Percentiles rank a stretch among this genome's conserved stretches.
Conservation (phyloP, 2,113 vertebrate species). For the Merops nubicus region DNA sequence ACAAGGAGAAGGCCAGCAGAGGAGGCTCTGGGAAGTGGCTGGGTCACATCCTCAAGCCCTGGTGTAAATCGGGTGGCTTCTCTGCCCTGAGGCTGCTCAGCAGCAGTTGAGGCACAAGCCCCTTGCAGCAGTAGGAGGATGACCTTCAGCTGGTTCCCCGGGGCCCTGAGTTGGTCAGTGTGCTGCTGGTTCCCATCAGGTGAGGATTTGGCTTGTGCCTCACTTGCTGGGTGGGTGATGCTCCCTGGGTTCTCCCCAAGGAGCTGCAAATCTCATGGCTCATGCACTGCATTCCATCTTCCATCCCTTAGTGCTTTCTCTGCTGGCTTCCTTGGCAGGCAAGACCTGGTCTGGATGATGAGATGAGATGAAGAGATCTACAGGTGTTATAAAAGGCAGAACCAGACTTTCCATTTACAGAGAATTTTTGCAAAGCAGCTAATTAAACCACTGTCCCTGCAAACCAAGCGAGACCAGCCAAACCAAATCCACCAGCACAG, state of each 20-base stretch:
- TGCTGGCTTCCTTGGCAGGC: not conserved
- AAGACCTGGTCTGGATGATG: not conserved
- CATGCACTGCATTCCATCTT: not conserved
- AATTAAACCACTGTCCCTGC: slow-evolving; percentile 10
- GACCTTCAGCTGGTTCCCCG: not conserved
- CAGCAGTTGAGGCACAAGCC: not conserved
- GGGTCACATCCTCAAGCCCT: not conserved
- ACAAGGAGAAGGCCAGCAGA: not conserved
- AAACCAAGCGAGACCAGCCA: not conserved
- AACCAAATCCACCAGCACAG: not conserved
- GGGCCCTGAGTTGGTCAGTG: rapidly evolving
- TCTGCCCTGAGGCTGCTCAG: not conserved
- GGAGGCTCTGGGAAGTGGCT: not conserved
- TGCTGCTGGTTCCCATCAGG: not conserved
- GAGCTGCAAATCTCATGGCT: not conserved
- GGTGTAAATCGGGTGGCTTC: not conserved
- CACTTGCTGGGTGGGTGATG: not conserved
- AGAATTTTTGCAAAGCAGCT: not conserved
- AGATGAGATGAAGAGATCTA: slow-evolving; percentile 20
- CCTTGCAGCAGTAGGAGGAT: rapidly evolving
- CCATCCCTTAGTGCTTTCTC: not conserved
- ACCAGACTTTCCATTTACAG: not conserved
- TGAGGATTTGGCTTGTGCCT: not conserved
- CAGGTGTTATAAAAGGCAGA: not conserved
- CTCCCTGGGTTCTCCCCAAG: not conserved